Conservation (phyloP, 2,113 vertebrate species). For the Macrotis lagotis region DNA sequence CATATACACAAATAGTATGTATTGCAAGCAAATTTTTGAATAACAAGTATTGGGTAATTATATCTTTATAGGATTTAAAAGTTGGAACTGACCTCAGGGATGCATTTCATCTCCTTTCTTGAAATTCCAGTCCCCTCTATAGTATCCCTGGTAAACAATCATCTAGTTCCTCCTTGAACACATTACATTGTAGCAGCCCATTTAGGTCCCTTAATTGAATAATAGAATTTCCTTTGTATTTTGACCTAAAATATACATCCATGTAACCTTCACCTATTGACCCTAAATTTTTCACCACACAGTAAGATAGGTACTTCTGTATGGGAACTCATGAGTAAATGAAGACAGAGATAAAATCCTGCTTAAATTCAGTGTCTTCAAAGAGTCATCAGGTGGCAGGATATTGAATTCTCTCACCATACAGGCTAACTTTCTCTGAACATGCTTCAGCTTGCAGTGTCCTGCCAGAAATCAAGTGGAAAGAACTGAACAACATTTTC, state of each 20-base stretch:
- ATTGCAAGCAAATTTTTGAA: neutral
- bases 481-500: neutral
- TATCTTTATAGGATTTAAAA: neutral
- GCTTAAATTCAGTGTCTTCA: neutral
- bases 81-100: neutral
- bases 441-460: neutral
- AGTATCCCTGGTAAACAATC: neutral
- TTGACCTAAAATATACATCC: neutral
- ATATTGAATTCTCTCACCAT: neutral
- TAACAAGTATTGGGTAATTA: neutral
- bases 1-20: neutral
- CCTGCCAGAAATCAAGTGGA: neutral
- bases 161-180: neutral
- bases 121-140: neutral
- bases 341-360: neutral
- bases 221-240: neutral
- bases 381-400: neutral
- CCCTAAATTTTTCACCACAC: neutral
- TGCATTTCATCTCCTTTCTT: neutral
- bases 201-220: neutral
- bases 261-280: neutral
- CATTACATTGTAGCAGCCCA: neutral
- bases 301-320: neutral
- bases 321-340: neutral
- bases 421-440: neutral